A percentile compares a stretch with the other conserved stretches of the same genome.
phyloP scores from a whole-genome alignment of 1,140 invertebrate species.

The Cydia pomonella region DNA sequence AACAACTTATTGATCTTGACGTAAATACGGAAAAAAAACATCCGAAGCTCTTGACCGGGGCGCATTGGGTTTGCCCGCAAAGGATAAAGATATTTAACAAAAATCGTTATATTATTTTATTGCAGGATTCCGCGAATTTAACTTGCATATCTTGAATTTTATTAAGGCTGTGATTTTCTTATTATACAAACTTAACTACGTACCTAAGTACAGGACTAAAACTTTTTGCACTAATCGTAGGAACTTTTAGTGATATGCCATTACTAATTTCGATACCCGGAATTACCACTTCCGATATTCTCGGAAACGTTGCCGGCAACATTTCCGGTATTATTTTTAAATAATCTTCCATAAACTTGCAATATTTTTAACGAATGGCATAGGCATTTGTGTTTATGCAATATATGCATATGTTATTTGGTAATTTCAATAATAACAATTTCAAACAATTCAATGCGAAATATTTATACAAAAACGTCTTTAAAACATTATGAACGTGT shows the following conservation, averaged over 20 bases:
- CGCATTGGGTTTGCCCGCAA: neutral
- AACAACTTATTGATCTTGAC: neutral
- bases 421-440: too few species aligned
- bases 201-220: too few species aligned
- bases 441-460: too few species aligned
- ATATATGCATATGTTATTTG: too few species aligned
- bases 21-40: neutral
- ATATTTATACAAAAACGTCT: too few species aligned
- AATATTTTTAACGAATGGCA: neutral
- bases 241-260: too few species aligned
- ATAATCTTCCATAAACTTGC: neutral
- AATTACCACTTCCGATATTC: too few species aligned
- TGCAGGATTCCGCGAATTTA: neutral
- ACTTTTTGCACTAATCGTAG: neutral
- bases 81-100: neutral
- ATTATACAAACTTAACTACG: neutral
- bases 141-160: too few species aligned
- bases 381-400: too few species aligned
- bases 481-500: too few species aligned
- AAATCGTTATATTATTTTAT: neutral
- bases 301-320: neutral
- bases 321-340: neutral
- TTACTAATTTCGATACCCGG: too few species aligned
- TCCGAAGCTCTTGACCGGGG: neutral
- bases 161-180: too few species aligned